phyloP scores from a whole-genome alignment of 1,140 invertebrate species.

The Drepana arcuata region DNA sequence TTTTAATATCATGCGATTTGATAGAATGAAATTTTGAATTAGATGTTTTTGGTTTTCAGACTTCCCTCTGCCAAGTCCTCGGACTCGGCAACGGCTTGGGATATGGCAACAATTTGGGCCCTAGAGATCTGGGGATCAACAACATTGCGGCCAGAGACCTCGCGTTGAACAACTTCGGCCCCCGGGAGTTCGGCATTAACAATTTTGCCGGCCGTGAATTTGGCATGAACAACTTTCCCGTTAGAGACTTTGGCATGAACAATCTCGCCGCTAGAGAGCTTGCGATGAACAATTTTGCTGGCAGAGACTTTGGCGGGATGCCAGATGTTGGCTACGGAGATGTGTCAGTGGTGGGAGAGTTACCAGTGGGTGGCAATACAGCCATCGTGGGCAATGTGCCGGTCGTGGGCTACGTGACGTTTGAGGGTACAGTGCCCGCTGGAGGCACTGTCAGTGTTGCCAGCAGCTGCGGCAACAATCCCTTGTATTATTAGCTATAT shows the following conservation, averaged over 20 bases:
- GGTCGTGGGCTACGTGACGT: slow-evolving; percentile 49
- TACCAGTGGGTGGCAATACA: slow-evolving; percentile 39
- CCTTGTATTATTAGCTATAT: slow-evolving; percentile 10
- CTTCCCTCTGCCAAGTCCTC: slow-evolving; percentile 3
- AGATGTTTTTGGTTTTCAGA: slow-evolving; percentile 7
- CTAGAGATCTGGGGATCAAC: background rate
- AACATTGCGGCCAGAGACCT: too few relatives aligned
- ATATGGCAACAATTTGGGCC: background rate
- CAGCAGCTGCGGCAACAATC: slow-evolving; percentile 30
- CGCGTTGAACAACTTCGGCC: background rate
- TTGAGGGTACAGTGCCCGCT: slow-evolving; percentile 47
- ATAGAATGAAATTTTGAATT: too few relatives aligned
- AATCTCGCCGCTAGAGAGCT: background rate
- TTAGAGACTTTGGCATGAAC: background rate
- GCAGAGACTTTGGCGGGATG: slow-evolving; percentile 18
- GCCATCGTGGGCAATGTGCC: slow-evolving; percentile 43
- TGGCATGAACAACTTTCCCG: too few relatives aligned
- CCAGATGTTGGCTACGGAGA: slow-evolving; percentile 33
- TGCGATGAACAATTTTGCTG: slow-evolving; percentile 1
- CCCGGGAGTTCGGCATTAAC: background rate
- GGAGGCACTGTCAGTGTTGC: slow-evolving; percentile 40
- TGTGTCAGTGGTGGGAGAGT: slow-evolving; percentile 28
- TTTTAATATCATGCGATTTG: too few relatives aligned
- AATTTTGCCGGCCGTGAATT: background rate
- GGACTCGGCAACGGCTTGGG: slow-evolving; percentile 4